These are phyloP conservation scores for Apolygus lucorum DNA, from an alignment of 1,140 invertebrate genomes.

Conservation along the genomic window DNA sequence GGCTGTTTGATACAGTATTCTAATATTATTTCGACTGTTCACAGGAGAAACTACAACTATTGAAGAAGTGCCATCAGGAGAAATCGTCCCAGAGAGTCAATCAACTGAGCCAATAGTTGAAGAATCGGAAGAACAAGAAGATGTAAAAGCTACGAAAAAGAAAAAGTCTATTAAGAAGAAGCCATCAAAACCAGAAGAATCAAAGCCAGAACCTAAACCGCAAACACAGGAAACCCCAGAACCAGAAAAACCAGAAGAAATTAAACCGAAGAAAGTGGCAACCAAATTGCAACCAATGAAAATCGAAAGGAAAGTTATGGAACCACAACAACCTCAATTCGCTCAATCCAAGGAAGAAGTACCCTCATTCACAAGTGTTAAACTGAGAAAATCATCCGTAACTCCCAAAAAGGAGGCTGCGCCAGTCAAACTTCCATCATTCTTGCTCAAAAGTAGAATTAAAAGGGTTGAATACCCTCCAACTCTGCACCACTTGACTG, in stretches of 20 bases:
- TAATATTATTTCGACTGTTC: too few species aligned
- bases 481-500: constrained; percentile 29
- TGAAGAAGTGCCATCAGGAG: too few species aligned
- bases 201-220: too few species aligned
- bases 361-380: constrained; percentile 50
- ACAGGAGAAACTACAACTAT: too few species aligned
- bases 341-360: constrained; percentile 37
- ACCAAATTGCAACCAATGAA: constrained; percentile 29
- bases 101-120: too few species aligned
- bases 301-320: constrained; percentile 32
- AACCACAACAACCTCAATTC: constrained; percentile 32
- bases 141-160: constrained; percentile 21
- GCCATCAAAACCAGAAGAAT: too few species aligned
- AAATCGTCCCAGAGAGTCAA: too few species aligned
- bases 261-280: constrained; percentile 17
- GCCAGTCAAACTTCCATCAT: constrained; percentile 45
- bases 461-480: constrained; percentile 41
- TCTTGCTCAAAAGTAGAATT: constrained; percentile 55
- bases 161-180: constrained; percentile 34
- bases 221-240: constrained; percentile 28
- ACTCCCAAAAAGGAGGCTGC: constrained; percentile 45
- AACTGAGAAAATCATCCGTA: constrained; percentile 50
- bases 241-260: constrained; percentile 30
- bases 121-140: too few species aligned
- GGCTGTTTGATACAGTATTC: too few species aligned